Evolutionary conservation across 2,888 invertebrate genomes (phyloP), one percentile per base, ranked within the genome.

Genomic region (Archips crataeganus): DNA sequence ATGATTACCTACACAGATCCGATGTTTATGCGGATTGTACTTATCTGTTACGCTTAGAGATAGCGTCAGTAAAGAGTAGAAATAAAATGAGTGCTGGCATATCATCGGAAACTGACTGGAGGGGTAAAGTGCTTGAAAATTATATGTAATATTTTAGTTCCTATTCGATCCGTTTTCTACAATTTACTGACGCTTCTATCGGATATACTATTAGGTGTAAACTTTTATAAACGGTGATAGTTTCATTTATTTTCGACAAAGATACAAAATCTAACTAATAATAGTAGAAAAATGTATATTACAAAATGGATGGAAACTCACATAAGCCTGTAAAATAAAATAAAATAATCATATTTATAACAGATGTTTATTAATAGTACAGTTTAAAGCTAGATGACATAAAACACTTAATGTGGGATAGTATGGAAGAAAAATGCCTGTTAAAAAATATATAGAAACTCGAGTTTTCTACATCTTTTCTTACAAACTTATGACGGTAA

Each of bases 301-400:
- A 36, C n/a, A n/a, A 23, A 57, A 57, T 57, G 57, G 57, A 57
- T 57, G 57, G 57, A 57, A 57, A 57, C 10, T 57, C 3, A 8
- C 54, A 57, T 57, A 11, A 39, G 49, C 34, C 60, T 34, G 42
- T n/a, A 34, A 63, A 70, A 70, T 63, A 39, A 71, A 64, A 57
- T 69, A 70, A 47, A 3, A 36, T 6, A 34, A 42, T 57, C 57
- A 59, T 65, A 71, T 45, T 15, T 23, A 47, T 71, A 71, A 71
- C 65, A 65, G 59, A 42, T 60, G 65, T 71, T 59, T 71, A 57
- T 57, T 57, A 71, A 60, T 65, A 57, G 64, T 64, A 71, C 59
- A 39, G 47, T 10, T 71, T 71, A 71, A 71, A 71, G 71, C 71
- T 71, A 71, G 45, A 47, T 42, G 70, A 71, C 71, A 49, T 49